These are phyloP conservation scores for Tachysurus vachellii DNA, from an alignment of 2,113 vertebrate genomes.

Conservation along the genomic window DNA sequence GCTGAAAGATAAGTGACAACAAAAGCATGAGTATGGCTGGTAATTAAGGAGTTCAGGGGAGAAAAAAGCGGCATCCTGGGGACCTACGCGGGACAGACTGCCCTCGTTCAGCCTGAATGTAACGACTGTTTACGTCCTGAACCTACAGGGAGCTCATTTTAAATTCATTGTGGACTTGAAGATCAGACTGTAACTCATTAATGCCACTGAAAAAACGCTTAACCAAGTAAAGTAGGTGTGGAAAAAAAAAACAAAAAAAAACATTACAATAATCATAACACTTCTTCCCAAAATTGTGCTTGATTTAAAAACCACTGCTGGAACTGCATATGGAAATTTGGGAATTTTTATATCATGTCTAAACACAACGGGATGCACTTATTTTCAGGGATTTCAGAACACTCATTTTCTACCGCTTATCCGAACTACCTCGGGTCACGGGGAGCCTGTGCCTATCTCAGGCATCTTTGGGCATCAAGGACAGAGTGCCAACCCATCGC, in stretches of 20 bases:
- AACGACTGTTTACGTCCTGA: conserved; percentile 34
- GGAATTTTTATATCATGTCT: not conserved
- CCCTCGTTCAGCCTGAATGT: conserved; percentile 51
- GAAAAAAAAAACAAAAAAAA: not conserved
- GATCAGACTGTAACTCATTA: conserved; percentile 40
- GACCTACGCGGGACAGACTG: conserved; percentile 45
- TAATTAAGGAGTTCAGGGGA: conserved; percentile 59
- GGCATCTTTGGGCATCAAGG: no score
- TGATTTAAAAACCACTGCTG: not conserved
- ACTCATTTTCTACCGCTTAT: no score
- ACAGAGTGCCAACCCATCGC: no score
- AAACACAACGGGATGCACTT: not conserved
- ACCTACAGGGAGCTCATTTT: conserved; percentile 14
- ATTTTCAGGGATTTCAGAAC: no score
- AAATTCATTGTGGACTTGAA: conserved; percentile 37
- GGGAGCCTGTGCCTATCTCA: no score
- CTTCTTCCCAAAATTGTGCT: not conserved
- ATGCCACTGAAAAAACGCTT: conserved; percentile 18
- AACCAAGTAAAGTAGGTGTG: conserved; percentile 3
- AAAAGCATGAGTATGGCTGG: conserved; percentile 51
- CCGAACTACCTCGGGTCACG: no score
- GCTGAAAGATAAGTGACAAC: conserved; percentile 62
- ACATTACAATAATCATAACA: not conserved
- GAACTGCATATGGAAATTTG: not conserved
- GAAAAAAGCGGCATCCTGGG: conserved; percentile 49